Evolutionary conservation across 2,888 invertebrate species (phyloP).

Genomic region (Malachius bipustulatus): DNA sequence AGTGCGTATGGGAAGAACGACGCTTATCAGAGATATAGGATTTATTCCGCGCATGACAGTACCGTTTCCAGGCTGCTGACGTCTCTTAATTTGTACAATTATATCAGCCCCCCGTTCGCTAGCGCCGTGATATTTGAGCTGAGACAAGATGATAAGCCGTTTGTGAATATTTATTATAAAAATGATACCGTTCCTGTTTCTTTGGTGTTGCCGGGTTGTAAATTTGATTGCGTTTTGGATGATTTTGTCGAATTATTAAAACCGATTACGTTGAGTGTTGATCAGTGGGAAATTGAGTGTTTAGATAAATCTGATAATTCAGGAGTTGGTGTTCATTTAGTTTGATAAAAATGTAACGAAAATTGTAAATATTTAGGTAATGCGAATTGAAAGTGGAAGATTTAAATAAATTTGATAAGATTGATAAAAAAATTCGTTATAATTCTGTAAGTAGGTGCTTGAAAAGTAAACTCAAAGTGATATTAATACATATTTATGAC

Average conservation of each 20-base stretch:
- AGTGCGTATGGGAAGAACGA: neutral
- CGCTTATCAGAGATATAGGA: neutral
- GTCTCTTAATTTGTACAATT: slow-evolving; percentile 56
- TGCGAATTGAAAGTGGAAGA: too few species aligned
- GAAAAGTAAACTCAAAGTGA: too few species aligned
- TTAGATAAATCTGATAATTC: too few species aligned
- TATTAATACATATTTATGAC: too few species aligned
- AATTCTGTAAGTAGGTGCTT: too few species aligned
- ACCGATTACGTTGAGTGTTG: slow-evolving; percentile 42
- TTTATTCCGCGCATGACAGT: slow-evolving; percentile 43
- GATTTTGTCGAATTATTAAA: slow-evolving; percentile 47
- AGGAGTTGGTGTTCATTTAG: too few species aligned
- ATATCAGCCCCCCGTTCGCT: slow-evolving; percentile 55
- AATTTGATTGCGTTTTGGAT: slow-evolving; percentile 48
- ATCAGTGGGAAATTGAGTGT: slow-evolving; percentile 59
- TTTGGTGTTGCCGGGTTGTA: slow-evolving; percentile 53
- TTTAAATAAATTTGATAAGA: too few species aligned
- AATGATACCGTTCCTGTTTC: slow-evolving; percentile 50
- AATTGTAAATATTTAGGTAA: too few species aligned
- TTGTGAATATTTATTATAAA: slow-evolving; percentile 45
- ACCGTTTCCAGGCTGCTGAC: slow-evolving; percentile 65
- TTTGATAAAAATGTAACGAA: too few species aligned
- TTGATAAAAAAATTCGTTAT: too few species aligned
- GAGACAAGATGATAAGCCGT: slow-evolving; percentile 31
- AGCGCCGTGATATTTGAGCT: slow-evolving; percentile 63